Base-by-base conservation (phyloP, 2,797 vertebrate species). In the Austrolebias charrua region DNA sequence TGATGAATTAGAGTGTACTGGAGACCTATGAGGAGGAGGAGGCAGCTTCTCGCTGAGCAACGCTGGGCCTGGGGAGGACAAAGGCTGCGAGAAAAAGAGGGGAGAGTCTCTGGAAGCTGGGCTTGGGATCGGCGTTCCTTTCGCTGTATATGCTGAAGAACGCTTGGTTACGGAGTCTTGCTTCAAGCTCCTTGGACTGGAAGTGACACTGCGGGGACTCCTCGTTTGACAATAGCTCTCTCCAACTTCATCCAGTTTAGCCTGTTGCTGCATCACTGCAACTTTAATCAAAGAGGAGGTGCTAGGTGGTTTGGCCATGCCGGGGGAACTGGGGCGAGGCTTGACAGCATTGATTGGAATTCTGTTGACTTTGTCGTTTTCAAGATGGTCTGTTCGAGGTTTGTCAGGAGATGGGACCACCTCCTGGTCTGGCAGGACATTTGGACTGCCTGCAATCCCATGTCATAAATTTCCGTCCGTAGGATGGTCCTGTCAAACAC, bases 291-390 rank as follows among this genome's bases (percentile, higher is more conserved):
- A 90, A 1, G 94, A 92, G 73, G 96, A 98, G 92, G 95, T 94
- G 88, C 95, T 95, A 3, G 95, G 93, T 57, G 93, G 88, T 87
- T 95, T 96, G 84, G 94, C 93, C 48, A 94, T 93, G 70, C 96
- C 94, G 2, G 95, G 96, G 58, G 96, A 96, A 91, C 95, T 97
- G 69, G 98, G 96, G 71, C 96, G 96, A 60, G 97, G 98, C 90
- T 95, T 95, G 54, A 99, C 96, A 18, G 98, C 95, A 0, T 99
- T 97, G 52, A 99, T 91, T 2, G 98, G 97, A 77, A 98, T 98
- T 91, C 95, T 95, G 63, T 46, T 92, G 64, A 94, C 94, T 91
- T 95, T 96, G 76, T 99, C 97, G 0, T 94, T 96, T 80, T 99
- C 98, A 6, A 92, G 85, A 61, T 92, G 92, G 58, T 98, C 97